Conservation (phyloP, 2,113 vertebrate species). For the Psophia crepitans region DNA sequence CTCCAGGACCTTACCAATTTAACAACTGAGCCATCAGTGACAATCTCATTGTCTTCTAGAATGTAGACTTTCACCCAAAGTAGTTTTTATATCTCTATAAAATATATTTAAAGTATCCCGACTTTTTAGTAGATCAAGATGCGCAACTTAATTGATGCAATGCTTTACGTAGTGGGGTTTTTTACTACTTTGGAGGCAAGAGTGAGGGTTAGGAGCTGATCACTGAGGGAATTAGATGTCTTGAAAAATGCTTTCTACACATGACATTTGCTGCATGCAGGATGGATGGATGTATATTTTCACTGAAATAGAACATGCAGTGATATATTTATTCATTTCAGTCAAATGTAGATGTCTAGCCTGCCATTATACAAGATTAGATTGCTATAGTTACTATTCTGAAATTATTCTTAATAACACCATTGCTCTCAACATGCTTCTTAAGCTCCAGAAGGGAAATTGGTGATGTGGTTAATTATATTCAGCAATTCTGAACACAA, state of each 20-base stretch:
- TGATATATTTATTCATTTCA: slow-evolving; percentile 15
- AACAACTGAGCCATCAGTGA: not conserved
- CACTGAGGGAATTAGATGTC: not conserved
- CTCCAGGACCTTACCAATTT: not conserved
- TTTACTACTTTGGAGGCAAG: not conserved
- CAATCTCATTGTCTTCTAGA: not conserved
- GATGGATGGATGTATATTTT: not conserved
- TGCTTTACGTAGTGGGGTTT: not conserved
- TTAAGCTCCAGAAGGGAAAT: not conserved
- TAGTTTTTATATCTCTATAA: not conserved
- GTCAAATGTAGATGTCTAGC: not conserved
- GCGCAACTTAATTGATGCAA: not conserved
- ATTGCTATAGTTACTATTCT: slow-evolving; percentile 3
- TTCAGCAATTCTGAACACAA: not conserved
- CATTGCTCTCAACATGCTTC: not conserved
- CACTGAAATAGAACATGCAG: not conserved
- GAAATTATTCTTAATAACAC: slow-evolving; percentile 26
- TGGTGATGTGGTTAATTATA: slow-evolving; percentile 13
- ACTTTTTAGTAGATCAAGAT: not conserved
- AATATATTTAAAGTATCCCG: not conserved
- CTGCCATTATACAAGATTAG: not conserved
- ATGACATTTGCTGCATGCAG: not conserved
- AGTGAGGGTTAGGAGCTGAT: not conserved
- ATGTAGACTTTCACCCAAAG: not conserved
- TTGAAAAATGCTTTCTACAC: not conserved